Conservation (phyloP, 64 coral and sea anemone genomes). For the Montipora efflorescens region DNA sequence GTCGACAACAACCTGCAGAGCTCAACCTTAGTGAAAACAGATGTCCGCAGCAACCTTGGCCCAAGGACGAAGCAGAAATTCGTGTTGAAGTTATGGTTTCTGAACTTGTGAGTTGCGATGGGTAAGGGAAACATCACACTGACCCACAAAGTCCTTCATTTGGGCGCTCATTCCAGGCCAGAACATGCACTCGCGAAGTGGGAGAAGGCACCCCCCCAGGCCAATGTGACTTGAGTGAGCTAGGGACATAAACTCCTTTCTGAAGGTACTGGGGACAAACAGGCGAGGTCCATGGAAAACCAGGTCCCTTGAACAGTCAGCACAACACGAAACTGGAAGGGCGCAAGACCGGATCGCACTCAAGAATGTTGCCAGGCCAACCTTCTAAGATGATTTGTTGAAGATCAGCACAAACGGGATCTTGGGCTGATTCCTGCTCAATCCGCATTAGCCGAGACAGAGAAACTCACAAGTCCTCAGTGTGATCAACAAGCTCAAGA, state of each 20-base stretch:
- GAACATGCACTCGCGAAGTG: neutral
- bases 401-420: slow-evolving; percentile 1
- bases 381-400: neutral
- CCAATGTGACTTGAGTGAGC: slow-evolving; percentile 2
- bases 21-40: neutral
- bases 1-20: neutral
- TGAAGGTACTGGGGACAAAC: neutral
- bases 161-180: slow-evolving; percentile 49
- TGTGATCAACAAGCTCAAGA: neutral
- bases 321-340: slow-evolving; percentile 20
- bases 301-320: slow-evolving; percentile 24
- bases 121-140: slow-evolving; percentile 38
- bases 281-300: neutral
- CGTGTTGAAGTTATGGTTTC: slow-evolving; percentile 16
- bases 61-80: slow-evolving; percentile 27
- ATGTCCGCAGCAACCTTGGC: slow-evolving; percentile 53
- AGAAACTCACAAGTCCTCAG: neutral
- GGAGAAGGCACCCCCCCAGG: neutral
- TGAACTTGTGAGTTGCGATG: neutral
- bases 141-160: slow-evolving; percentile 12
- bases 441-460: neutral
- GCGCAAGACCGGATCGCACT: neutral
- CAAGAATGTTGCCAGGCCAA: neutral
- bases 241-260: slow-evolving; percentile 11
- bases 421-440: slow-evolving; percentile 8